These are phyloP conservation scores for Solenodon paradoxus DNA, from an alignment of 2,113 vertebrate species.

Conservation along the genomic window DNA sequence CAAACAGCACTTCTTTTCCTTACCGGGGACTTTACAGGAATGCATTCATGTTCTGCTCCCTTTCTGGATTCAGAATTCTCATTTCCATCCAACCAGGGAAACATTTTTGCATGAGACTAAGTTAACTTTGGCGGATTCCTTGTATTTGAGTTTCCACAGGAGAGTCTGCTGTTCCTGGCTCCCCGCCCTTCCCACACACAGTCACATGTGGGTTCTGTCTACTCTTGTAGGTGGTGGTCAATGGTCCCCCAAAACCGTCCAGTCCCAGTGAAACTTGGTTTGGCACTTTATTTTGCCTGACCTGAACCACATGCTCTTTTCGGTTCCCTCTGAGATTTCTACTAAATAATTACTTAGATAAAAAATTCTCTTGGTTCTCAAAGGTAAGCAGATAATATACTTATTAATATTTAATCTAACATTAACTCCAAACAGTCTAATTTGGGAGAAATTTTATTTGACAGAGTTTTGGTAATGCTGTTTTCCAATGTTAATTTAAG, in stretches of 20 bases:
- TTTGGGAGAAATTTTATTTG: neutral
- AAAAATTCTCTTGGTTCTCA: neutral
- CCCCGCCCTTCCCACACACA: no score
- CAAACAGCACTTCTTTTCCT: neutral
- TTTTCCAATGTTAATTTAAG: neutral
- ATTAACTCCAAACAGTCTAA: neutral
- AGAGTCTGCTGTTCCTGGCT: accelerated
- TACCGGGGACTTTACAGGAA: neutral
- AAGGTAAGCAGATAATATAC: neutral
- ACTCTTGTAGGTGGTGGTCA: no score
- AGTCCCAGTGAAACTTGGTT: neutral
- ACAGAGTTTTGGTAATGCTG: neutral
- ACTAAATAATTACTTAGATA: neutral
- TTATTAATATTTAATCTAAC: neutral
- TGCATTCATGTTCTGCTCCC: no score
- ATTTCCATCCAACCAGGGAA: neutral
- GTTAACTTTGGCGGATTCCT: neutral
- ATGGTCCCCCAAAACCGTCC: neutral
- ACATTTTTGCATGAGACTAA: neutral
- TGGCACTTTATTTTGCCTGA: neutral
- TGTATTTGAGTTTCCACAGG: neutral
- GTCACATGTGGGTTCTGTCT: neutral
- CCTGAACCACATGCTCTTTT: neutral
- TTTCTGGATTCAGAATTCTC: neutral
- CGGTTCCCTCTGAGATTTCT: neutral